Evolutionary conservation across 2,113 vertebrate species (phyloP).

Genomic region (Leucosticte australis): DNA sequence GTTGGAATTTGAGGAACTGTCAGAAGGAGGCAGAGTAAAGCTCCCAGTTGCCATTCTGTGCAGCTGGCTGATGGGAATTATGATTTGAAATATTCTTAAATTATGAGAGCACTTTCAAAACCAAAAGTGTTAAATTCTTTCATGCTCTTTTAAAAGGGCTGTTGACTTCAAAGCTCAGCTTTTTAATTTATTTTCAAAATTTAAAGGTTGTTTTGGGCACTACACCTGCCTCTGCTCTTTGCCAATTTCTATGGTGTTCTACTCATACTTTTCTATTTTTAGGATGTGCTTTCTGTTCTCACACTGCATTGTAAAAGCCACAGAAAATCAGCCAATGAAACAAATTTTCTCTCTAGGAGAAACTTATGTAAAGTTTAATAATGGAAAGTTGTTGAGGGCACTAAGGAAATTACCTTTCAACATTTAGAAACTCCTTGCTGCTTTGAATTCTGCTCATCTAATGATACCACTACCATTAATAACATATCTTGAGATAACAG

Average conservation of each 20-base stretch:
- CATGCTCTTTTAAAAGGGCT: neutral
- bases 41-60: accelerated
- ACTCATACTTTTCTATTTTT: neutral
- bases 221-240: neutral
- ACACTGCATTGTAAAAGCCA: neutral
- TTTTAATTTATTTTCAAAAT: neutral
- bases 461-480: neutral
- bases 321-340: neutral
- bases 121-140: neutral
- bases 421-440: neutral
- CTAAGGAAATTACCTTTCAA: neutral
- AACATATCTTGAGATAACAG: neutral
- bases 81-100: neutral
- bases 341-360: neutral
- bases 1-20: neutral
- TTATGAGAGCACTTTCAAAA: neutral
- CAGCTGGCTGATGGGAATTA: neutral
- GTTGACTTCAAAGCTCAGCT: neutral
- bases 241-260: neutral
- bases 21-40: neutral
- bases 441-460: neutral
- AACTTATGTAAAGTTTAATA: neutral
- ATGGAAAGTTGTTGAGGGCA: neutral
- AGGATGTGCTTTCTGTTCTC: neutral
- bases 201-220: neutral